Percentiles rank a stretch among this genome's conserved stretches.
phyloP scores from a whole-genome alignment of 2,888 invertebrate genomes.

The Leptinotarsa haldemani region DNA sequence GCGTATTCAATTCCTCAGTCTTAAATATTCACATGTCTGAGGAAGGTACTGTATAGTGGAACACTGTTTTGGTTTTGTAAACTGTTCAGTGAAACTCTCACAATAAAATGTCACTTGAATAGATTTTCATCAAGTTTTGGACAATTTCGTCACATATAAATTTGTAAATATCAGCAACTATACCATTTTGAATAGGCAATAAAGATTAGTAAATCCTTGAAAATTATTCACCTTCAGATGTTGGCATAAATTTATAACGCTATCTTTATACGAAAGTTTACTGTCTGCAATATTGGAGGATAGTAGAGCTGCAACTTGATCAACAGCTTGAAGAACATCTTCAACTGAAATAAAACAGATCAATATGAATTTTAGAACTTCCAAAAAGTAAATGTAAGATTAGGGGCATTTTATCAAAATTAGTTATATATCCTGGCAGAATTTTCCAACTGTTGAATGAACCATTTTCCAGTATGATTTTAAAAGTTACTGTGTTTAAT shows the following conservation, averaged over 20 bases:
- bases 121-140: neutral
- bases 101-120: no score
- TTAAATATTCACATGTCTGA: neutral
- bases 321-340: conserved; percentile 84
- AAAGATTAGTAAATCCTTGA: conserved; percentile 7
- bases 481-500: no score
- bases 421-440: no score
- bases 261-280: conserved; percentile 73
- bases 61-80: neutral
- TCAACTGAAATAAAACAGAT: conserved; percentile 74
- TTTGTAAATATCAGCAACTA: neutral
- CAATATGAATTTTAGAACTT: neutral
- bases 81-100: neutral
- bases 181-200: neutral
- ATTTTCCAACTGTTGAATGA: no score
- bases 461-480: no score
- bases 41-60: no score
- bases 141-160: no score
- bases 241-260: conserved; percentile 82
- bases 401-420: no score
- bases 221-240: conserved; percentile 75
- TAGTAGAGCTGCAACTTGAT: conserved; percentile 82
- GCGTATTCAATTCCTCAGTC: neutral
- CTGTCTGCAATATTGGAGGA: conserved; percentile 80
- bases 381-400: conserved; percentile 21